Conservation (phyloP, 2,797 vertebrate species). For the Coccyzus lansbergi region DNA sequence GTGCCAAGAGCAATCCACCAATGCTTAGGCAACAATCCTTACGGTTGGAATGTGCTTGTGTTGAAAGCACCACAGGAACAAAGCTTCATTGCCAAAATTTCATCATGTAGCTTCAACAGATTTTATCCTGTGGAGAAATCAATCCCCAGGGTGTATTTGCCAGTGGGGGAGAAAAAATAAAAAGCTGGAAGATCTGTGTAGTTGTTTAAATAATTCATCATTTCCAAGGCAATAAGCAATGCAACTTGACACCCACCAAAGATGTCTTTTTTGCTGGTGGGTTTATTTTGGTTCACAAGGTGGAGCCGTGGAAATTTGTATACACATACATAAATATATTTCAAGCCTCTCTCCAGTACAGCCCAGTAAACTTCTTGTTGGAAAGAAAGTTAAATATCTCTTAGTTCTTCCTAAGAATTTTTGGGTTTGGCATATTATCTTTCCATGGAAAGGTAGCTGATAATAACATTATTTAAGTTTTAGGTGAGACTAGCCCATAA, state of each 20-base stretch:
- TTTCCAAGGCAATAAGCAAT: neutral
- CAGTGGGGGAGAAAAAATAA: neutral
- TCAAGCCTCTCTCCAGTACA: neutral
- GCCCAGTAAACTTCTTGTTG: neutral
- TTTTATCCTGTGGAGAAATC: neutral
- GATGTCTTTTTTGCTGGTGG: neutral
- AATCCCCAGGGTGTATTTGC: neutral
- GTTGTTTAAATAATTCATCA: neutral
- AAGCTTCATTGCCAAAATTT: neutral
- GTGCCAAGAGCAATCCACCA: neutral
- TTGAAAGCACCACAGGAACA: neutral
- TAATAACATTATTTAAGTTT: neutral
- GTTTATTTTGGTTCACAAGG: neutral
- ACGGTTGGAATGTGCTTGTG: neutral
- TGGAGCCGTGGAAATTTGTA: neutral
- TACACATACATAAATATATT: neutral
- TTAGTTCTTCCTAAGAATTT: neutral
- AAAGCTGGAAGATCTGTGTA: neutral
- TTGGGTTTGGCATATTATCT: neutral
- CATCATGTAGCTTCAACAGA: neutral
- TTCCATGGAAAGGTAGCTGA: neutral
- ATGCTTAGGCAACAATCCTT: neutral
- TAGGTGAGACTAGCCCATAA: fast-evolving
- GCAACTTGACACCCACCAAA: neutral
- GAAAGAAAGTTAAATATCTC: neutral